phyloP scores from a whole-genome alignment of 2,797 vertebrate genomes.

The Smutsia gigantea region DNA sequence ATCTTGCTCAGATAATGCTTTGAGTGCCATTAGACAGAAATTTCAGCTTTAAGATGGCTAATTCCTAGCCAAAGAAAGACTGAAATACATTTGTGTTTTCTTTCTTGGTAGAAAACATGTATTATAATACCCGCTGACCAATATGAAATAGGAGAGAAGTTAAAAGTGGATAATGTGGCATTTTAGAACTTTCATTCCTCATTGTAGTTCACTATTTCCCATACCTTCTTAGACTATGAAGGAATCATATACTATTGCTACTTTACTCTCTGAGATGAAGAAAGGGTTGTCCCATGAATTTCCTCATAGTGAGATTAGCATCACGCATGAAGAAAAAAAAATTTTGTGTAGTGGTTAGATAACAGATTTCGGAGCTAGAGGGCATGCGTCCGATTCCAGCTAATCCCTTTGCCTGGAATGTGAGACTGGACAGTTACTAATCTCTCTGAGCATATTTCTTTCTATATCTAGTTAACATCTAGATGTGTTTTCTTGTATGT shows the following conservation, averaged over 20 bases:
- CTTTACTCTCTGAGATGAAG: neutral
- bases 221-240: neutral
- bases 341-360: fast-evolving
- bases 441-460: neutral
- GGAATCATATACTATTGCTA: neutral
- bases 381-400: fast-evolving
- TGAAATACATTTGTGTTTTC: neutral
- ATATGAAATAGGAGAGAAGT: neutral
- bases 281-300: neutral
- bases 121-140: neutral
- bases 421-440: neutral
- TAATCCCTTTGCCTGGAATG: too few species aligned
- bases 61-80: neutral
- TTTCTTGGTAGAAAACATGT: neutral
- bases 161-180: neutral
- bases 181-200: neutral
- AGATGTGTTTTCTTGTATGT: neutral
- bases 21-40: neutral
- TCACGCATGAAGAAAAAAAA: fast-evolving
- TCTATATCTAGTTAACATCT: neutral
- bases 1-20: neutral
- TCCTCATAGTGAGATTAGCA: neutral
- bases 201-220: neutral
- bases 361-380: neutral
- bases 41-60: neutral